These are phyloP conservation scores for Apoda limacodes DNA, from an alignment of 2,888 invertebrate genomes.

Conservation along the genomic window DNA sequence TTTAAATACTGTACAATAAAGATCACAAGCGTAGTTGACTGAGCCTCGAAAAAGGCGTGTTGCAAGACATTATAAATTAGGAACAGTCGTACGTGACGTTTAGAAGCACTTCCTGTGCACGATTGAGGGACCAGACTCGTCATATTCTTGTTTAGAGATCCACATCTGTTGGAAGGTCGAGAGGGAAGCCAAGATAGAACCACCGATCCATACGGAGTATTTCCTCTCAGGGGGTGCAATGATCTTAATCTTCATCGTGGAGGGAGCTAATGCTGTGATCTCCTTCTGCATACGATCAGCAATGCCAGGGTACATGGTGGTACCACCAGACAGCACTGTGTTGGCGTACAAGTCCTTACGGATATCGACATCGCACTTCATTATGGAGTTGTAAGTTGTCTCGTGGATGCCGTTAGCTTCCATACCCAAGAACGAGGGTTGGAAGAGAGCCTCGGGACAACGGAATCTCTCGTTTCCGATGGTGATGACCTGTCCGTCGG, in stretches of 20 bases:
- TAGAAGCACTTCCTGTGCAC: slow-evolving; percentile 93
- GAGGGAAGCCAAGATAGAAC: slow-evolving; percentile 89
- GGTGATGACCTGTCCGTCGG: slow-evolving; percentile 93
- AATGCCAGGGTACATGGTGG: slow-evolving; percentile 96
- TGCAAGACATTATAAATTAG: slow-evolving; percentile 62
- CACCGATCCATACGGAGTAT: slow-evolving; percentile 96
- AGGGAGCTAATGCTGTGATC: slow-evolving; percentile 90
- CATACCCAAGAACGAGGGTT: slow-evolving; percentile 92
- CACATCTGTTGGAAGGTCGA: slow-evolving; percentile 97
- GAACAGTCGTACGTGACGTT: slow-evolving; percentile 54
- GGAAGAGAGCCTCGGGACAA: slow-evolving; percentile 96
- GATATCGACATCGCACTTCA: slow-evolving; percentile 98
- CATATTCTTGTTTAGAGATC: slow-evolving; percentile 97
- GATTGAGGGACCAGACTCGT: slow-evolving; percentile 95
- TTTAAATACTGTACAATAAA: slow-evolving; percentile 65
- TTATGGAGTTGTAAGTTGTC: slow-evolving; percentile 95
- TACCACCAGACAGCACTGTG: slow-evolving; percentile 93
- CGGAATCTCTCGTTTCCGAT: slow-evolving; percentile 95
- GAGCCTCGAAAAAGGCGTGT: slow-evolving; percentile 56
- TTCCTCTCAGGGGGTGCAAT: slow-evolving; percentile 94
- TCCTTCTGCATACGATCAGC: slow-evolving; percentile 95
- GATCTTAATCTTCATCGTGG: slow-evolving; percentile 94
- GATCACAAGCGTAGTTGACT: slow-evolving; percentile 63
- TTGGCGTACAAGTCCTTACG: slow-evolving; percentile 97
- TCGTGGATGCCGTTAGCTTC: slow-evolving; percentile 91